Base-by-base conservation (phyloP, 2,113 vertebrate species). In the Urocitellus parryii region DNA sequence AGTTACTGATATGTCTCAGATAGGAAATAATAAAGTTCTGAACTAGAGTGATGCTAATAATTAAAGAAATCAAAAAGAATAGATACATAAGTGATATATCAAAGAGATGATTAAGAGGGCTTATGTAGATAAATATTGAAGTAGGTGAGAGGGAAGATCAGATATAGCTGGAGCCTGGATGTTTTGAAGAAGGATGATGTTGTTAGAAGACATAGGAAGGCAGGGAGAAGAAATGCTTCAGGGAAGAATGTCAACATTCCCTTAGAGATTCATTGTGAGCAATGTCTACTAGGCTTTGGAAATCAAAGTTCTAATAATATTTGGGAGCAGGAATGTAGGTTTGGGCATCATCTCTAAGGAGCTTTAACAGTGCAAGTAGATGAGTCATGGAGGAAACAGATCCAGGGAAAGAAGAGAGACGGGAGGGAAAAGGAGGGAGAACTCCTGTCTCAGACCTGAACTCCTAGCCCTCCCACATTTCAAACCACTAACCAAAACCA, bases 401-500 rank as follows among this genome's bases (percentile, higher is more conserved):
- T 56, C 51, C 22, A 32, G 80, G 67, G 65, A 78, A 48, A 51
- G 20, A 11, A 39, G 48, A 39, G 37, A 22, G 42, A 25, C 53
- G 24, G 45, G 32, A 29, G 14, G 1, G 5, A 9, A 4, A 0
- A 8, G 48, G 58, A 51, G 20, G 61, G 42, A 48, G 79, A 53
- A 24, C 11, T 20, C 67, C 61, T 37, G 5, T 17, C 39, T 5
- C 89, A 17, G 72, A 32, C 74, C 25, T 0, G 63, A 68, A 91
- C 63, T 24, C 37, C 82, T 73, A 61, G 42, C 20, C 42, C 78
- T 14, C 18, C 67, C 58, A n/a, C 65, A 32, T 48, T 68, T 42
- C 90, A 25, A 29, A 63, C 45, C 74, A 25, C n/a, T 32, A 61
- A 82, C 93, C 90, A 61, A 79, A 88, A 91, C 10, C 56, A 92